Evolutionary conservation across 2,113 vertebrate species (phyloP).

Genomic region (Arvicanthis niloticus): DNA sequence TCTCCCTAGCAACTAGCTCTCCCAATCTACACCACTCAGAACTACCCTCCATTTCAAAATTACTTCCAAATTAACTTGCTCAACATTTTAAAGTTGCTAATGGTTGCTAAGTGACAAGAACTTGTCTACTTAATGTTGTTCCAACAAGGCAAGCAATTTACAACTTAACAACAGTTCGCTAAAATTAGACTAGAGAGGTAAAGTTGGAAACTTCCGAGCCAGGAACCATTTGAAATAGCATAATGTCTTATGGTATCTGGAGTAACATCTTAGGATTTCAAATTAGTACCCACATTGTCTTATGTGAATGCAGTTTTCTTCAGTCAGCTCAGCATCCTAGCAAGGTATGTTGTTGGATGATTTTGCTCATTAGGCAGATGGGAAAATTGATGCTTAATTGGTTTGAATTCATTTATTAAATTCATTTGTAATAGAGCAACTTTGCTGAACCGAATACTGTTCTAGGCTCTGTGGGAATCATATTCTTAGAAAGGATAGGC

Average conservation of each 20-base stretch:
- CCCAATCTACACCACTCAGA: background rate
- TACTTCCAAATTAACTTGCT: slow-evolving; percentile 38
- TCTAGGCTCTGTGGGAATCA: background rate
- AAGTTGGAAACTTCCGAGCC: slow-evolving; percentile 6
- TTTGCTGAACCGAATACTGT: background rate
- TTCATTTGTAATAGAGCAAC: background rate
- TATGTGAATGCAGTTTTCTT: background rate
- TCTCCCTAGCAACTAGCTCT: background rate
- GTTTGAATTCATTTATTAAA: slow-evolving; percentile 53
- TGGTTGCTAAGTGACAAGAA: slow-evolving; percentile 53
- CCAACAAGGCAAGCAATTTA: slow-evolving; percentile 40
- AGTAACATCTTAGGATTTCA: slow-evolving; percentile 26
- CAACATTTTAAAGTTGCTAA: slow-evolving; percentile 39
- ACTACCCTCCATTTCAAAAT: slow-evolving; percentile 17
- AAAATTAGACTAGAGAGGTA: slow-evolving; percentile 27
- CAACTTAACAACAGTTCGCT: slow-evolving; percentile 39
- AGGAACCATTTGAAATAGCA: slow-evolving; percentile 12
- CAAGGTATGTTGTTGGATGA: background rate
- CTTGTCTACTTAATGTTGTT: slow-evolving; percentile 51
- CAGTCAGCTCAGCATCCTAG: background rate
- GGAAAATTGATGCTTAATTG: background rate
- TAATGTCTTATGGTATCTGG: background rate
- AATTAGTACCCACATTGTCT: background rate
- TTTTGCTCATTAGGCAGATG: slow-evolving; percentile 12
- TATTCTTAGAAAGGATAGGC: background rate